Conservation (phyloP, 2,113 vertebrate species). For the Apus apus region DNA sequence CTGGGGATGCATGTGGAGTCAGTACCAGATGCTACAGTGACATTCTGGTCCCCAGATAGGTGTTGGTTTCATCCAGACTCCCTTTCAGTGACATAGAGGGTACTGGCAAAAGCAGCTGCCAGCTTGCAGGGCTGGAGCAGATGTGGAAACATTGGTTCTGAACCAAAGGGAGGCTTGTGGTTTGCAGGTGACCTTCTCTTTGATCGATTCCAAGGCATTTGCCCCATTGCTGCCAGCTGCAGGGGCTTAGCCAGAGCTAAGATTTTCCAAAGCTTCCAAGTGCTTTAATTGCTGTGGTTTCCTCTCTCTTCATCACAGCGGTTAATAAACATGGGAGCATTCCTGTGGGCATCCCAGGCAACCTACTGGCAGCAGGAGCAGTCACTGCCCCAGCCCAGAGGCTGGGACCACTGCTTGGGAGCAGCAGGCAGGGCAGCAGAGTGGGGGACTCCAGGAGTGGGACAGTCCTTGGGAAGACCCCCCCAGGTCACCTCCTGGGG, state of each 20-base stretch:
- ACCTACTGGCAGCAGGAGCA: background rate
- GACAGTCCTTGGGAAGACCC: background rate
- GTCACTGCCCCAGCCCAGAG: background rate
- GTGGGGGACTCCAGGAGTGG: background rate
- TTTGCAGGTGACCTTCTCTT: fast-evolving
- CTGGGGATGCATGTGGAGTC: background rate
- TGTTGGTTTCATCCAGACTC: fast-evolving
- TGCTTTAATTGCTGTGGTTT: background rate
- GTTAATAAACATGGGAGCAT: background rate
- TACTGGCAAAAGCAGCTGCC: background rate
- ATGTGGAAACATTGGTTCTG: background rate
- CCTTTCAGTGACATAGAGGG: background rate
- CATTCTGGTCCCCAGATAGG: fast-evolving
- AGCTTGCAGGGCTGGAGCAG: background rate
- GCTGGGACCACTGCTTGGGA: fast-evolving
- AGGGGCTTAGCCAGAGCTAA: background rate
- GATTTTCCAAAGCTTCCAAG: background rate
- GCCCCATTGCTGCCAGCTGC: background rate
- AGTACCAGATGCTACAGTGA: background rate
- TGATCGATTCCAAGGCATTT: fast-evolving
- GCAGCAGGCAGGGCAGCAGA: background rate
- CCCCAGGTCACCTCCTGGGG: no score
- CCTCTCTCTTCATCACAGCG: background rate
- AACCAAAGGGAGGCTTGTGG: background rate
- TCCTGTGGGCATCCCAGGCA: background rate